Evolutionary conservation across 2,888 invertebrate genomes (phyloP), one percentile per base, ranked within the genome.

Genomic region (Frankliniella intonsa): DNA sequence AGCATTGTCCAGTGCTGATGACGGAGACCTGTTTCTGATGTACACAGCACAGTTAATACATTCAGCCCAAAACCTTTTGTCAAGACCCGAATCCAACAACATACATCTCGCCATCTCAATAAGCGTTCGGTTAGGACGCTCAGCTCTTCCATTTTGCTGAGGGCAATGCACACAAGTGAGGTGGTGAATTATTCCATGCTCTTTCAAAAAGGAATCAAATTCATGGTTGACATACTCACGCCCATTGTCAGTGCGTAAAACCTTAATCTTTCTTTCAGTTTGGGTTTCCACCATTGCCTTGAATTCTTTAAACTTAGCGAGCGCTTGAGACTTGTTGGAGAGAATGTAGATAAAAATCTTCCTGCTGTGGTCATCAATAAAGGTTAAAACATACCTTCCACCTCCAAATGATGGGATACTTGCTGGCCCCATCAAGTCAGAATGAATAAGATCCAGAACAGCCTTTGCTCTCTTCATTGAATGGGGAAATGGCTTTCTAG

Each of bases 291-390:
- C 86, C 55, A 85, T 22, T 22, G n/a, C 27, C 83, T 86, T 86
- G 81, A 86, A 87, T 17, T 86, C 82, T 83, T 85, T 84, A 81
- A 85, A 86, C 38, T 55, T 50, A 81, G 84, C 79, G 51, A 84
- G 83, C 17, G 84, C 85, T 82, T 88, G 85, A 83, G 83, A 83
- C 83, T 86, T 87, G 3, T 80, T 82, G 82, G 85, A 86, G 12
- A 87, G 38, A 83, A 86, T 85, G 82, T 86, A 86, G 49, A 85
- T 84, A 83, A 84, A 85, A 38, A 82, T 83, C 84, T 84, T 86
- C 80, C 85, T 83, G 25, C 84, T 85, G 82, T 82, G 84, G 83
- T 87, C 86, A 84, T 87, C 87, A 0, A 86, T 83, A 82, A 87
- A 87, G 0, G 85, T 84, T 0, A 87, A 82, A 83, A 86, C 85